Conservation (phyloP, 2,888 invertebrate species). For the Cosmopolites sordidus region DNA sequence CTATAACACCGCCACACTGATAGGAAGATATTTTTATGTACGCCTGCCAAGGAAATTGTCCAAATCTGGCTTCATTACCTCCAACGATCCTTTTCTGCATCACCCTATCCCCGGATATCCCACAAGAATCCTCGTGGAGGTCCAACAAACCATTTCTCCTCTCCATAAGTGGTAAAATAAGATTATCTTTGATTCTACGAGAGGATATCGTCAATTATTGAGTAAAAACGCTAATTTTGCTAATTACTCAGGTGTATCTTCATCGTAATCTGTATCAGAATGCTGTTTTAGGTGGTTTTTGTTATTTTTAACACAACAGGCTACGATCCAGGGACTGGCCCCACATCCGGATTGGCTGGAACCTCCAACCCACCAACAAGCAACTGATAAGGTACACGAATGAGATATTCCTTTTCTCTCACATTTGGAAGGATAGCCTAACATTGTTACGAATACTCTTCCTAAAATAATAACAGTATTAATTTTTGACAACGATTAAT, state of each 20-base stretch:
- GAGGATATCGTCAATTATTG: background rate
- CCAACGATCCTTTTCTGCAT: conserved; percentile 76
- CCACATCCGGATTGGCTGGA: conserved; percentile 63
- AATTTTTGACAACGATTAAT: background rate
- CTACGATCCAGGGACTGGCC: conserved; percentile 64
- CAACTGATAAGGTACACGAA: conserved; percentile 65
- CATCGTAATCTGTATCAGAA: conserved; percentile 8
- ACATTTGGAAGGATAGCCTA: conserved; percentile 58
- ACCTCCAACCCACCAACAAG: conserved; percentile 74
- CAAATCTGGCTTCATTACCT: conserved; percentile 70
- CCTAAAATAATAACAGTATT: conserved; percentile 38
- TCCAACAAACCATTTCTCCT: conserved; percentile 43
- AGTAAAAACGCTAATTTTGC: background rate
- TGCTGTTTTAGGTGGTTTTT: conserved; percentile 20
- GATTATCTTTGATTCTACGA: conserved; percentile 9
- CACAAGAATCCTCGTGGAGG: conserved; percentile 53
- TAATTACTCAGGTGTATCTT: conserved; percentile 7
- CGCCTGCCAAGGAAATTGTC: conserved; percentile 83
- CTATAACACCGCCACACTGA: conserved; percentile 78
- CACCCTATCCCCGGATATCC: conserved; percentile 55
- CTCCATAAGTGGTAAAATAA: conserved; percentile 33
- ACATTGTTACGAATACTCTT: conserved; percentile 54
- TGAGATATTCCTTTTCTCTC: conserved; percentile 55
- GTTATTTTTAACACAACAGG: conserved; percentile 60
- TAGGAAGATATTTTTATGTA: conserved; percentile 78